These are phyloP conservation scores for Lacerta agilis DNA, from an alignment of 2,797 vertebrate species.

Conservation along the genomic window DNA sequence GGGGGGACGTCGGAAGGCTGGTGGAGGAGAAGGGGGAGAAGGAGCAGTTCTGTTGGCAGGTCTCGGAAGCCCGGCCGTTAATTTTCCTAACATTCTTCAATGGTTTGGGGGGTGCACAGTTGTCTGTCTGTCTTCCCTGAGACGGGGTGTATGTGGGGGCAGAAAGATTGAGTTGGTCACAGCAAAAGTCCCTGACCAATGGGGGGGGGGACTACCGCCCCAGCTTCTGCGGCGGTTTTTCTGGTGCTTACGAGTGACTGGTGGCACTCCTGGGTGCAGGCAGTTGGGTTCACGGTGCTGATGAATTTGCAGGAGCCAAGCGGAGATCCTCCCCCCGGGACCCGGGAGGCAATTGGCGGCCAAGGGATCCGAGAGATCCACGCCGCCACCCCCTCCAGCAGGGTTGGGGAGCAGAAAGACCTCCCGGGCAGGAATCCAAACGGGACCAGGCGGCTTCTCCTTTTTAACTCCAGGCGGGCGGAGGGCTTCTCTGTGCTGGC, in stretches of 20 bases:
- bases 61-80: not conserved
- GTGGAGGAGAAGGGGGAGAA: too few species aligned
- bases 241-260: not conserved
- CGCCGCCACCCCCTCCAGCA: accelerated
- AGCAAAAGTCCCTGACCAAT: not conserved
- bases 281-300: not conserved
- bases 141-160: too few species aligned
- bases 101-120: not conserved
- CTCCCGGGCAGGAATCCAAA: not conserved
- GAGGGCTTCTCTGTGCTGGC: accelerated
- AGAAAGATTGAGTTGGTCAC: not conserved
- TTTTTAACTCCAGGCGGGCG: not conserved
- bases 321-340: too few species aligned
- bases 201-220: too few species aligned
- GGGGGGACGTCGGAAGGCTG: not conserved
- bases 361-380: not conserved
- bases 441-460: too few species aligned
- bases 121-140: not conserved
- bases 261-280: too few species aligned
- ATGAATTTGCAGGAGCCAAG: not conserved
- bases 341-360: too few species aligned
- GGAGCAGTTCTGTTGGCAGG: not conserved
- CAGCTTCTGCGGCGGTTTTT: not conserved
- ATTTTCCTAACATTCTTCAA: not conserved
- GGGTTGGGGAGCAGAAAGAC: too few species aligned